Base-by-base conservation (phyloP, 2,113 vertebrate species). In the Todiramphus chloris region DNA sequence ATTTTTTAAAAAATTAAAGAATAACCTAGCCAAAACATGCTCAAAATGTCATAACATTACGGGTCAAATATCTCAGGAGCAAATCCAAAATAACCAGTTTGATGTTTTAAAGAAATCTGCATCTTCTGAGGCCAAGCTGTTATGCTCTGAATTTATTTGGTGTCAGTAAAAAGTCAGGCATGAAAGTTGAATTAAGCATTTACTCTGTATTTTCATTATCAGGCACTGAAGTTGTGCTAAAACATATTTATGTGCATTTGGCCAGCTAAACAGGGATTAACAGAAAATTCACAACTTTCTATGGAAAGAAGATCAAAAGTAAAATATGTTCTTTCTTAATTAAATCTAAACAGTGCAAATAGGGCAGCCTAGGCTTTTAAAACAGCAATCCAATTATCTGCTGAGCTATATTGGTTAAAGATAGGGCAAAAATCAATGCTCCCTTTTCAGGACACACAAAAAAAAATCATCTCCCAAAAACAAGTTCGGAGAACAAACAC, bases 61-160 rank as follows among this genome's bases (percentile, higher is more conserved):
- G 24, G 30, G 74, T 56, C 51, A 92, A 92, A 33, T 79, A 60
- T 46, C 91, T 83, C 44, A 82, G 73, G 83, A 89, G 66, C 27
- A 87, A 69, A 87, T 87, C 81, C 89, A 97, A 96, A 92, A 84
- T 46, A 89, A 85, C 20, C 33, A 69, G 77, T 64, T 74, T 60
- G 67, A 69, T 92, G 63, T 60, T 86, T 69, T 58, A 58, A 93
- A 95, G 79, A 68, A 95, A 75, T 75, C 69, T 75, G 60, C 30
- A 55, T 81, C 80, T 91, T 95, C 77, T 68, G 69, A 91, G 64
- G 43, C 48, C 39, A 66, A 63, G 16, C 60, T 50, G 50, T 83
- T 82, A 30, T 2, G 39, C 33, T 56, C 19, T 41, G 73, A 88
- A 67, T 67, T 91, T 89, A 73, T 66, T 43, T 56, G 31, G 76